These are phyloP conservation scores for Anastrepha ludens DNA, from an alignment of 1,140 invertebrate genomes.

Conservation along the genomic window DNA sequence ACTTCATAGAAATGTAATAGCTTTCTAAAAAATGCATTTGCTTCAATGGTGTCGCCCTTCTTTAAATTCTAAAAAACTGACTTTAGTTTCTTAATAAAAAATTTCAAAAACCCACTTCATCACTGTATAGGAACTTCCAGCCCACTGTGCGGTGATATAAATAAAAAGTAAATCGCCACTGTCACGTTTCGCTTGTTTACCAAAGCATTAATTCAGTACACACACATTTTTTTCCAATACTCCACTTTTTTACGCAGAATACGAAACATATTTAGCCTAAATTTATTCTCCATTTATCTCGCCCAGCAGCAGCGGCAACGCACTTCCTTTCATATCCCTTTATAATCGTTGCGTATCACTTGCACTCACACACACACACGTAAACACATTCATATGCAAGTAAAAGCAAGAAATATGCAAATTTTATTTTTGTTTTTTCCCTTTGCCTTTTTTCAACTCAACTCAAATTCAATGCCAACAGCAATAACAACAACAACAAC, in stretches of 20 bases:
- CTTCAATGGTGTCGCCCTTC: no score
- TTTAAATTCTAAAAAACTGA: no score
- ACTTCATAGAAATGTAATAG: no score
- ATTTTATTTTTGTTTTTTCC: not conserved
- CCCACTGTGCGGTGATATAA: not conserved
- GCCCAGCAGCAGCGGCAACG: not conserved
- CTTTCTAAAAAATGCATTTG: no score
- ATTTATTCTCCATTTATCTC: not conserved
- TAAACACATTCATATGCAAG: not conserved
- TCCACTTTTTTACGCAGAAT: not conserved
- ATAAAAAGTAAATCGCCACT: not conserved
- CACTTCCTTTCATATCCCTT: conserved; percentile 5
- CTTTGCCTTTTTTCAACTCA: not conserved
- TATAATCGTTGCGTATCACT: not conserved
- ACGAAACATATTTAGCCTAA: not conserved
- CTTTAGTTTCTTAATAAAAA: no score
- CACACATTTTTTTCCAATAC: not conserved
- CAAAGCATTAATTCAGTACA: not conserved
- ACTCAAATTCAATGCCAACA: not conserved
- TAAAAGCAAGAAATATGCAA: conserved; percentile 14
- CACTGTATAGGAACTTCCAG: no score
- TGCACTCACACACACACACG: not conserved
- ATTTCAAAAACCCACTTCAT: no score
- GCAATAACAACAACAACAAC: not conserved
- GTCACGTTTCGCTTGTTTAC: conserved; percentile 10